A percentile compares a stretch with the other conserved stretches of the same genome.
Evolutionary conservation across 2,888 invertebrate genomes (phyloP).

Genomic region (Molorchus minor): DNA sequence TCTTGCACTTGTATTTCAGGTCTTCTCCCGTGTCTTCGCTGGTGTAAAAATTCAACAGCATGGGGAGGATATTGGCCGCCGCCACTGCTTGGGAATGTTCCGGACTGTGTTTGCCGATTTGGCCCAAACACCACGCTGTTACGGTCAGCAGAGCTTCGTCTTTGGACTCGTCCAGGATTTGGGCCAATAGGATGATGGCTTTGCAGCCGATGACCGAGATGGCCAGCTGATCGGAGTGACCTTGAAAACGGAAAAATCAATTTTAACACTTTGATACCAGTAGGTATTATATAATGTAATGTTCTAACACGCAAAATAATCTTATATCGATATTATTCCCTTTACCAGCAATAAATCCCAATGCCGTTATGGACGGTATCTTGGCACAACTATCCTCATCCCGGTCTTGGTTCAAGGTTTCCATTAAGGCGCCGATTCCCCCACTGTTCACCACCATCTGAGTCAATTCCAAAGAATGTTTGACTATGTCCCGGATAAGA

Average conservation of each 20-base stretch:
- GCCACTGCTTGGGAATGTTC: constrained; percentile 83
- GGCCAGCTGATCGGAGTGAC: constrained; percentile 81
- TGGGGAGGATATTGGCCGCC: constrained; percentile 74
- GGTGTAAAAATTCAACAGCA: constrained; percentile 72
- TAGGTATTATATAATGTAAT: constrained; percentile 57
- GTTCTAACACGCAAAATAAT: neutral
- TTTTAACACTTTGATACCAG: constrained; percentile 4
- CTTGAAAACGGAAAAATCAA: constrained; percentile 50
- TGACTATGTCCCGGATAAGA: constrained; percentile 79
- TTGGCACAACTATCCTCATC: constrained; percentile 39
- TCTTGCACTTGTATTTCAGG: constrained; percentile 73
- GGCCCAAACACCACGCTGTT: constrained; percentile 83
- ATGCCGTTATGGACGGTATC: constrained; percentile 77
- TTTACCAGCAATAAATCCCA: constrained; percentile 75
- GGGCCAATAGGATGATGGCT: constrained; percentile 67
- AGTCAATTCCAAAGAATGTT: constrained; percentile 81
- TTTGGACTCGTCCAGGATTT: constrained; percentile 63
- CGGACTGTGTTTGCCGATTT: constrained; percentile 82
- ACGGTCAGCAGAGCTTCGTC: constrained; percentile 71
- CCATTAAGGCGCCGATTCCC: constrained; percentile 79
- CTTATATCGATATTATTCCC: too few relatives aligned
- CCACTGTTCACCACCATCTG: constrained; percentile 83
- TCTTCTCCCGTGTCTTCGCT: constrained; percentile 74
- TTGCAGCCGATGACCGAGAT: constrained; percentile 81
- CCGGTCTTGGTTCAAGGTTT: constrained; percentile 63